Base-by-base conservation (phyloP, 2,113 vertebrate genomes). In the Hylia prasina region DNA sequence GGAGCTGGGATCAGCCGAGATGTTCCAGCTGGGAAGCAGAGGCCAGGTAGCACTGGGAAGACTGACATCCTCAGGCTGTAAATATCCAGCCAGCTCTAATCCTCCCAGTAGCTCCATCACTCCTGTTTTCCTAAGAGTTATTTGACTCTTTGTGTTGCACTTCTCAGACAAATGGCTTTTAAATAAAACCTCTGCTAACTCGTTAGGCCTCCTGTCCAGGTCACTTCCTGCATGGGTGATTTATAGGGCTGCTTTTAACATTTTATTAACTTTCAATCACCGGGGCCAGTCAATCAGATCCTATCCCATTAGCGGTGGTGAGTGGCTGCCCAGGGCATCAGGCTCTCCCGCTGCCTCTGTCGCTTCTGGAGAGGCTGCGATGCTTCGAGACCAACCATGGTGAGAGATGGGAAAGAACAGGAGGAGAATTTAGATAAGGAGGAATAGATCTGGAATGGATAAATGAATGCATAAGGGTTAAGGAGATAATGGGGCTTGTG, bases 191-290 rank as follows among this genome's bases (percentile, higher is more conserved):
- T 87, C 44, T 79, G 86, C 66, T 87, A 76, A 78, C 87, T 82
- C 25, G 57, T 66, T 94, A 96, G 93, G 95, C 85, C 93, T 86
- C 91, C 91, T 90, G 93, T 86, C 77, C 87, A 72, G 77, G 85
- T 96, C 82, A 95, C 83, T 82, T 94, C 89, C 90, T 86, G 45
- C 64, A 27, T 51, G 51, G 71, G 83, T 96, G 88, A 89, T 87
- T 88, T 92, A 97, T 83, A 56, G 51, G 44, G 69, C 71, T 45
- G 51, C 85, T 93, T 75, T 94, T 92, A 95, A 81, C 79, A 31
- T 95, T 96, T 96, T 85, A 87, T 93, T 93, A 96, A 89, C 89
- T 93, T 92, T 72, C 73, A 94, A 57, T 95, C 33, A 3, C 82
- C 0, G 4, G 44, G 77, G 60, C 87, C 44, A 45, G 54, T 95